phyloP scores from a whole-genome alignment of 2,888 invertebrate genomes.

The Acronicta leporina region DNA sequence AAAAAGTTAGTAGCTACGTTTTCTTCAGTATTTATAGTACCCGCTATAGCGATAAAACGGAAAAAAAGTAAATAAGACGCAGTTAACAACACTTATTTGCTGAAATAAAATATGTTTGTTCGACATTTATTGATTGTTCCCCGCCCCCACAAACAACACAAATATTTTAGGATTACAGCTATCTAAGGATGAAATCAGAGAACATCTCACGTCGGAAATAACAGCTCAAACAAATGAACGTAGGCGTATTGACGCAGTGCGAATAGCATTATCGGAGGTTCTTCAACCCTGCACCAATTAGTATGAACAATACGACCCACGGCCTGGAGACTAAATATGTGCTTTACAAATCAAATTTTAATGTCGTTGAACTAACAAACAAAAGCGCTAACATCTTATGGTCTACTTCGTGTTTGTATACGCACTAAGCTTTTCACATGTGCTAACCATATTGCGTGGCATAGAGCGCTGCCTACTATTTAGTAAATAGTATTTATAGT shows the following conservation, averaged over 20 bases:
- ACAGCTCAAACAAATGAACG: conserved; percentile 35
- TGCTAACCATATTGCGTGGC: conserved; percentile 43
- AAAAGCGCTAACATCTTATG: conserved; percentile 24
- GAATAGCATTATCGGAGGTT: conserved; percentile 51
- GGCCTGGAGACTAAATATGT: conserved; percentile 60
- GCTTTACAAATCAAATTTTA: conserved; percentile 62
- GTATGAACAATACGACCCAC: conserved; percentile 79
- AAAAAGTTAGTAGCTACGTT: too few species aligned
- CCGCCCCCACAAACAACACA: conserved; percentile 20
- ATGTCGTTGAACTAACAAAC: conserved; percentile 65
- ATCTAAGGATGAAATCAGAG: conserved; percentile 38
- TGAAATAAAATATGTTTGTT: conserved; percentile 13
- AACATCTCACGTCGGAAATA: conserved; percentile 28
- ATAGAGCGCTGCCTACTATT: too few species aligned
- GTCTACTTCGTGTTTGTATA: conserved; percentile 11
- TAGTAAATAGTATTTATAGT: too few species aligned
- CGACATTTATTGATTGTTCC: conserved; percentile 15
- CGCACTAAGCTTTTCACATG: conserved; percentile 29
- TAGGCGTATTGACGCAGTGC: conserved; percentile 48
- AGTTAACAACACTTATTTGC: not conserved
- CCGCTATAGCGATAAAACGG: too few species aligned
- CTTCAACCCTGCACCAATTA: conserved; percentile 59
- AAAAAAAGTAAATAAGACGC: too few species aligned
- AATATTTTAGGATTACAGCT: conserved; percentile 41
- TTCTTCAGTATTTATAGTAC: too few species aligned